phyloP scores from a whole-genome alignment of 2,797 vertebrate genomes.

The Pteronotus mesoamericanus region DNA sequence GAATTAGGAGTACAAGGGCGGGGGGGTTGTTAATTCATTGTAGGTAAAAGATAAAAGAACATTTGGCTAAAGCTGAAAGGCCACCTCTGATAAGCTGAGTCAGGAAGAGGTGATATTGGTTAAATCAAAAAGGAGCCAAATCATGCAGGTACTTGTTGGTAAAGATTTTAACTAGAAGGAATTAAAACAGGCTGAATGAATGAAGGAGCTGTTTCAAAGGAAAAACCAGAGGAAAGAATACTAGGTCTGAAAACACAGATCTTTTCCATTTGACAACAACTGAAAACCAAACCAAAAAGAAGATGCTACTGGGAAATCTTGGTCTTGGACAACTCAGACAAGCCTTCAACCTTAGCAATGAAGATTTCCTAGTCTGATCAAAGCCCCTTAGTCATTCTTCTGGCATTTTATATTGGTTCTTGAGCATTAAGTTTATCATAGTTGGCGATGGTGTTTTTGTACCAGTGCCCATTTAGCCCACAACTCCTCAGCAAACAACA shows the following conservation, averaged over 20 bases:
- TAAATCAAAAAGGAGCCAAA: background rate
- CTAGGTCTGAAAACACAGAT: background rate
- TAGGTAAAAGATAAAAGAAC: background rate
- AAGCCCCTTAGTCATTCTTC: background rate
- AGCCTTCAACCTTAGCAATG: background rate
- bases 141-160: background rate
- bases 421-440: background rate
- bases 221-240: background rate
- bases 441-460: background rate
- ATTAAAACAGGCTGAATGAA: background rate
- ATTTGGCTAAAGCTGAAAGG: background rate
- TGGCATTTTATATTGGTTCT: background rate
- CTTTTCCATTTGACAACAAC: background rate
- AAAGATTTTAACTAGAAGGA: background rate
- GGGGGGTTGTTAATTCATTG: background rate
- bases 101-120: background rate
- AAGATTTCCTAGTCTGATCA: background rate
- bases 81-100: background rate
- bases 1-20: background rate
- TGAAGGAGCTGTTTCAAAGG: background rate
- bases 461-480: constrained; percentile 37
- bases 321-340: background rate
- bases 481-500: constrained; percentile 49
- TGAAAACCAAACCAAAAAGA: background rate
- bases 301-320: background rate